A percentile compares a stretch with the other conserved stretches of the same genome.
phyloP scores from a whole-genome alignment of 2,888 invertebrate species.

The Phengaris arion region DNA sequence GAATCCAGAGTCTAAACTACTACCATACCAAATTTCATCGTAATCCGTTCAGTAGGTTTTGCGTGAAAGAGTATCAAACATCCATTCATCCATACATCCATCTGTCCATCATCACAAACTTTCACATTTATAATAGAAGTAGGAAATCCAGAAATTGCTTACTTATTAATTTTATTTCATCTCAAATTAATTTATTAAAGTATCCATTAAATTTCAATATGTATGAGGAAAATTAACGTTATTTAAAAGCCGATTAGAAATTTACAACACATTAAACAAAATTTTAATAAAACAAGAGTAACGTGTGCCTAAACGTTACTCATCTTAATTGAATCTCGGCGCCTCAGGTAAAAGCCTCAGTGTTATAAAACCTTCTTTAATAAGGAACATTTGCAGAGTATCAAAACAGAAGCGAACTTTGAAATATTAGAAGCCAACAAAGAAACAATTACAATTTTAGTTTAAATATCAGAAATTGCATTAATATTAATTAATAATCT shows the following conservation, averaged over 20 bases:
- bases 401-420: background rate
- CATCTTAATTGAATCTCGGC: slow-evolving; percentile 34
- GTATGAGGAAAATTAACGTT: background rate
- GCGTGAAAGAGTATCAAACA: too few species aligned
- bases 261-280: slow-evolving; percentile 22
- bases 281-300: slow-evolving; percentile 18
- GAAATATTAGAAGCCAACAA: background rate
- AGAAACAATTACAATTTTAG: background rate
- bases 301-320: slow-evolving; percentile 24
- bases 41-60: too few species aligned
- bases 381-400: background rate
- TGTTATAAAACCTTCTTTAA: slow-evolving; percentile 34
- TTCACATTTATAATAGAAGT: too few species aligned
- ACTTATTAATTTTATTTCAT: too few species aligned
- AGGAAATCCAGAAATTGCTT: too few species aligned
- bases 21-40: too few species aligned
- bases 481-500: too few species aligned
- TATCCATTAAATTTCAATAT: background rate
- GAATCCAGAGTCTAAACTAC: too few species aligned
- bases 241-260: slow-evolving; percentile 12
- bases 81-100: too few species aligned
- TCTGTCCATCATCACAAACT: too few species aligned
- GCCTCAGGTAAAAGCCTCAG: slow-evolving; percentile 29
- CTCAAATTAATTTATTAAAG: too few species aligned
- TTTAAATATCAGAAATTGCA: too few species aligned